Percentiles rank a stretch among this genome's conserved stretches.
phyloP scores from a whole-genome alignment of 2,888 invertebrate genomes.

The Tromatobia lineatoria region DNA sequence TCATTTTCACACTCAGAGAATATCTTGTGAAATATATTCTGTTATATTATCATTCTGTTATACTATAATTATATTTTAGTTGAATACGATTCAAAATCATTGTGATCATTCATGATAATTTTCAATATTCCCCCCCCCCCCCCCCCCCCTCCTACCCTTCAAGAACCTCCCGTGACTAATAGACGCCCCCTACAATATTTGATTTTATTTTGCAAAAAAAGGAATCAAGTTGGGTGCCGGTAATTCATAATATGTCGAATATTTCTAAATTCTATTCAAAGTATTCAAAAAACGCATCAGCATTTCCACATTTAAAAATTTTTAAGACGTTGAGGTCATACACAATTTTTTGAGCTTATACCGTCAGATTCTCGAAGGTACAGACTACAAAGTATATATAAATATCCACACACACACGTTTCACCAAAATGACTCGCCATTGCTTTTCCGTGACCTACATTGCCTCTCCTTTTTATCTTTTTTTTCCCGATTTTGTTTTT shows the following conservation, averaged over 20 bases:
- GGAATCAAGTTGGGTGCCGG: neutral
- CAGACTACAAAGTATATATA: conserved; percentile 14
- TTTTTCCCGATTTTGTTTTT: conserved; percentile 23
- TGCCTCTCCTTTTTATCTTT: conserved; percentile 59
- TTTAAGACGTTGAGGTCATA: neutral
- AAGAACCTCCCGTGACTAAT: too few species aligned
- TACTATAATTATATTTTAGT: too few species aligned
- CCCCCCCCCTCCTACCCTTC: too few species aligned
- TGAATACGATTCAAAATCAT: too few species aligned
- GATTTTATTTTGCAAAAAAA: too few species aligned
- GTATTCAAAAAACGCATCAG: neutral
- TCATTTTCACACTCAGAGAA: too few species aligned
- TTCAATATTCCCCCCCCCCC: too few species aligned
- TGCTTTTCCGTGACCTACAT: conserved; percentile 72
- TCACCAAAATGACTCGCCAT: conserved; percentile 34
- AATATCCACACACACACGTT: conserved; percentile 2
- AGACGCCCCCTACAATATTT: too few species aligned
- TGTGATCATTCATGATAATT: too few species aligned
- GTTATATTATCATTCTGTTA: too few species aligned
- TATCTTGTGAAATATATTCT: too few species aligned
- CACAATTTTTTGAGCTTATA: neutral
- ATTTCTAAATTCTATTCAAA: neutral
- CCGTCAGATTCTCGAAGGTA: neutral
- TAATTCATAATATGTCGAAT: neutral
- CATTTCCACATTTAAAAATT: neutral